Base-by-base conservation (phyloP, 2,113 vertebrate genomes). In the Dicrurus megarhynchus region DNA sequence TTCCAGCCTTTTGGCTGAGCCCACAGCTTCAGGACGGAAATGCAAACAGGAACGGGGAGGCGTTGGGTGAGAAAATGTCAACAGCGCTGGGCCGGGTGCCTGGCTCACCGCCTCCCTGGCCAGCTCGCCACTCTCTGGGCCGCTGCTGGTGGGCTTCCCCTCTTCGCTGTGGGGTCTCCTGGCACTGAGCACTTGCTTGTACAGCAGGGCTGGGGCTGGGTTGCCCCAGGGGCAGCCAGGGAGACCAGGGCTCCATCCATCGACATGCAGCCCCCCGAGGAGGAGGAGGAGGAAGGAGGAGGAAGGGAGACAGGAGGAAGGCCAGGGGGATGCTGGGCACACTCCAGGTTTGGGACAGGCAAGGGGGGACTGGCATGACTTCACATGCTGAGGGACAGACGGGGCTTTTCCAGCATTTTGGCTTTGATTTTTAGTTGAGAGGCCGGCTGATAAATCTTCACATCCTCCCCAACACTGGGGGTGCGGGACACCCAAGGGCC, bases 11-110 rank as follows among this genome's bases (percentile, higher is more conserved):
- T 93, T 91, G 94, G 90, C 94, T 91, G 90, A 93, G 94, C 55
- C 77, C 5, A n/a, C 3, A 0, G 90, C 27, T 9, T 26, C 50
- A 74, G 96, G 82, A 95, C 81, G 87, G 96, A 96, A 96, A 93
- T 1, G 41, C 92, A 96, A 96, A 96, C 96, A 96, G 96, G 92
- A 96, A 94, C 22, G 69, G 94, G 92, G 96, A 96, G 96, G 94
- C 16, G 81, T 93, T 96, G 96, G 96, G 96, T 10, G 92, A 96
- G 94, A 96, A 96, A 95, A 95, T 95, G 96, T 94, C 94, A 95
- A 95, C 94, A 95, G 92, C n/a, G 0, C 84, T 74, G 90, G 87
- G 92, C 94, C 5, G 50, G 32, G 68, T 89, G 90, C 90, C 90
- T 94, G 94, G 81, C 87, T 96, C 5, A 0, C 87, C 0, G 30